Evolutionary conservation across 2,888 invertebrate genomes (phyloP).

Genomic region (Antheraea assamensis): DNA sequence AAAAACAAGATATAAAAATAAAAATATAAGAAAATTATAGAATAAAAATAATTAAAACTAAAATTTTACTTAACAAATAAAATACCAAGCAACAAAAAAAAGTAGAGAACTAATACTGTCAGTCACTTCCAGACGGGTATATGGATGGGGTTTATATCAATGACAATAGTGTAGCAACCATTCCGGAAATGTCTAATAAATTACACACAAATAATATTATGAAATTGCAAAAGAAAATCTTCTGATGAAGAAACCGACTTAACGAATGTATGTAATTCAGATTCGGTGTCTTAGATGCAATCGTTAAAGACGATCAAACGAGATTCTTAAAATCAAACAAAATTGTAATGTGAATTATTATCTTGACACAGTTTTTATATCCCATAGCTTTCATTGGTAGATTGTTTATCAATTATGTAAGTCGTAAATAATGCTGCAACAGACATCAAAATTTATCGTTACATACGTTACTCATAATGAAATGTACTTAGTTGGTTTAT

Average conservation of each 20-base stretch:
- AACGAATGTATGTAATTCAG: background rate
- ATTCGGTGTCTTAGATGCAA: background rate
- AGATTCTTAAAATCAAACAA: background rate
- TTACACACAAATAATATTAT: too few species aligned
- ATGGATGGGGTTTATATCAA: too few species aligned
- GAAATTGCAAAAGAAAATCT: background rate
- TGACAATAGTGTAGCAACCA: too few species aligned
- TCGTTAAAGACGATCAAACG: background rate
- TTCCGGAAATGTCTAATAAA: background rate
- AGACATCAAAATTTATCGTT: background rate
- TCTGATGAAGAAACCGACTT: background rate
- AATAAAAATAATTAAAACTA: too few species aligned
- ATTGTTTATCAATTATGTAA: background rate
- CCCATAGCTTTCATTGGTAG: background rate
- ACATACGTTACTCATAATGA: background rate
- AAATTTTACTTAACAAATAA: too few species aligned
- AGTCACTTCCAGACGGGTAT: too few species aligned
- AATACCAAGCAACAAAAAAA: too few species aligned
- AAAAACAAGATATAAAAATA: too few species aligned
- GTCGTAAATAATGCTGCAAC: background rate
- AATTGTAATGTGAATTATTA: slow-evolving; percentile 1
- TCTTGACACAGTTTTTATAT: slow-evolving; percentile 1
- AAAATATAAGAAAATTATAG: too few species aligned
- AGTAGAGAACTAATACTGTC: too few species aligned
- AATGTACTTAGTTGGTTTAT: background rate